phyloP scores from a whole-genome alignment of 2,113 vertebrate species.

The Gasterosteus aculeatus region DNA sequence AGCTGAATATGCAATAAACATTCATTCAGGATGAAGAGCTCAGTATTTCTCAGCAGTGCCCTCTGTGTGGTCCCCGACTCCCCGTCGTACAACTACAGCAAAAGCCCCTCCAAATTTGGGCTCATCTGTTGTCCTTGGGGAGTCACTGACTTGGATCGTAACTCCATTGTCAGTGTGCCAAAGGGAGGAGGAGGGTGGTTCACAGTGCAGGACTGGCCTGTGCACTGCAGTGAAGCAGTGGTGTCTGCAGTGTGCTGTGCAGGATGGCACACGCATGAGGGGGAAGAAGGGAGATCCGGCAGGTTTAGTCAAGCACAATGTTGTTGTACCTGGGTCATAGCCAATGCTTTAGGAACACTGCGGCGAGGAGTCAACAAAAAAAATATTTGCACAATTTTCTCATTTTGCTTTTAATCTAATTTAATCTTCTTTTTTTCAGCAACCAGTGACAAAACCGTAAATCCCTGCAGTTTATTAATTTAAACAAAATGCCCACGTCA shows the following conservation, averaged over 20 bases:
- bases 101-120: conserved; percentile 5
- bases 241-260: conserved; percentile 16
- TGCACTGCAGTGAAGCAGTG: conserved; percentile 29
- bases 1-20: conserved; percentile 33
- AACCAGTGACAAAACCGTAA: not conserved
- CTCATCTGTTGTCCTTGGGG: conserved; percentile 51
- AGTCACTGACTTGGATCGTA: conserved; percentile 52
- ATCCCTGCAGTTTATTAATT: not conserved
- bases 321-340: not conserved
- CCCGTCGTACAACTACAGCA: conserved; percentile 8
- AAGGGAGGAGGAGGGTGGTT: conserved; percentile 36
- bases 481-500: not conserved
- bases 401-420: not conserved
- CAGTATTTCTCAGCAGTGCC: conserved; percentile 27
- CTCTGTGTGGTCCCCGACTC: conserved; percentile 21
- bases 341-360: not conserved
- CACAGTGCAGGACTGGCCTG: conserved; percentile 17
- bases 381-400: not conserved
- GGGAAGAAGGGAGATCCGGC: not conserved
- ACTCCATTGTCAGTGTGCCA: conserved; percentile 60
- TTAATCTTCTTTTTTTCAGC: not conserved
- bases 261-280: conserved; percentile 7
- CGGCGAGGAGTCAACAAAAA: not conserved
- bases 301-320: not conserved
- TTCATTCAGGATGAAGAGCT: conserved; percentile 43